phyloP scores from a whole-genome alignment of 2,113 vertebrate genomes.

The Microcebus tavaratra region DNA sequence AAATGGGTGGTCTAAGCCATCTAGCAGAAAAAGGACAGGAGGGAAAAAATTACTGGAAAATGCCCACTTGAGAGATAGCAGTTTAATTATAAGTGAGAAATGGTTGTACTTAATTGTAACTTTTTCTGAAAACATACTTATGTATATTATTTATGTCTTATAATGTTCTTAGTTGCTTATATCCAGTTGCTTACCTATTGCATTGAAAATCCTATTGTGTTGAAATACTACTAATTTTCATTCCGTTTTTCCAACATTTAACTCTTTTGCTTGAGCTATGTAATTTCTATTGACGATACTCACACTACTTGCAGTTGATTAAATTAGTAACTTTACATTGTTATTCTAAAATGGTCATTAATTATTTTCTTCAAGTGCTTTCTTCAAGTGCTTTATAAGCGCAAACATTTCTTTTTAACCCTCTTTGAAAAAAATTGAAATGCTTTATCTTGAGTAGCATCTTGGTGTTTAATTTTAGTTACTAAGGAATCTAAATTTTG shows the following conservation, averaged over 20 bases:
- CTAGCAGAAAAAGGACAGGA: not conserved
- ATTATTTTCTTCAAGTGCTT: not conserved
- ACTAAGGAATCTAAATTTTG: not conserved
- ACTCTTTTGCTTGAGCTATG: not conserved
- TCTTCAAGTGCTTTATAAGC: not conserved
- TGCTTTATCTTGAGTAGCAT: not conserved
- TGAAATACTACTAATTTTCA: not conserved
- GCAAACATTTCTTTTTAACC: not conserved
- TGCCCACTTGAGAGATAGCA: not conserved
- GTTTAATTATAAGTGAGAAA: not conserved
- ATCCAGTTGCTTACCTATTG: not conserved
- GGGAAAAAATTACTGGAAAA: not conserved
- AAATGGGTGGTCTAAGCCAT: not conserved
- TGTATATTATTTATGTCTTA: not conserved
- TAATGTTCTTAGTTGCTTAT: not conserved
- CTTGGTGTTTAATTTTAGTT: not conserved
- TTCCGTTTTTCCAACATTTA: not conserved
- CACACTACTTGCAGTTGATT: not conserved
- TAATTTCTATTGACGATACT: not conserved
- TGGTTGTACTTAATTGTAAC: not conserved
- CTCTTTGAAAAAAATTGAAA: not conserved
- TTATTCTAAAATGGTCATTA: not conserved
- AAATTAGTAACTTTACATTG: constrained; percentile 26
- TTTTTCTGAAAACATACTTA: not conserved
- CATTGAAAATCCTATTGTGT: not conserved